Evolutionary conservation across 2,113 vertebrate genomes (phyloP), one percentile per base, ranked within the genome.

Genomic region (Hippocampus mohnikei): DNA sequence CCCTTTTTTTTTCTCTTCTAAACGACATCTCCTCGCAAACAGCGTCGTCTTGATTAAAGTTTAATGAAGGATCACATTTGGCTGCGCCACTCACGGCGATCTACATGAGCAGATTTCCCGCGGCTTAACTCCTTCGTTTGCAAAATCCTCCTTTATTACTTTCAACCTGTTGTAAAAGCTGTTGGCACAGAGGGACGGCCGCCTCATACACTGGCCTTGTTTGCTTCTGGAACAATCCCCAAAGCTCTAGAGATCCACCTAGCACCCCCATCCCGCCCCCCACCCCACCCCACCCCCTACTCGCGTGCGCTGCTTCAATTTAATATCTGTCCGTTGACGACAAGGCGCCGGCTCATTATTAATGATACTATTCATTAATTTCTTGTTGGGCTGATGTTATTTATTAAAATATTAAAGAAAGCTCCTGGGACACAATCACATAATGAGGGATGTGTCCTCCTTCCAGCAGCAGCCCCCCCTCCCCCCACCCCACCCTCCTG

Each of bases 341-440:
- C 95, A 95, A 94, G 94, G 88, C 93, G 93, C 91, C n/a, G 93
- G 94, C 95, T 98, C 96, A 98, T 98, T 99, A 98, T 98, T 98
- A 98, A 98, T 98, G 97, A 99, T 98, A 98, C 96, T 98, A 97
- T 99, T 98, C 96, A 99, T 98, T 98, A 97, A 99, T 98, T 97
- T 98, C 95, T 98, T 97, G 95, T 98, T 96, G 95, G 96, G 95
- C 95, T 93, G 95, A 96, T 98, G 95, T 98, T 99, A 98, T 98
- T 98, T 99, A 98, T 99, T 98, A 98, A 99, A 98, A 98, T 98
- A 98, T 98, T 98, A 98, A 96, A 95, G 95, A 95, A 96, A 95
- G 94, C 95, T 96, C 94, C 92, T 72, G 95, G 94, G 96, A 97
- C 93, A 91, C 93, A 94, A 91, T 93, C 93, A 85, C 88, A 91